Conservation (phyloP, 2,113 vertebrate genomes). For the Pachypanchax playfairii region DNA sequence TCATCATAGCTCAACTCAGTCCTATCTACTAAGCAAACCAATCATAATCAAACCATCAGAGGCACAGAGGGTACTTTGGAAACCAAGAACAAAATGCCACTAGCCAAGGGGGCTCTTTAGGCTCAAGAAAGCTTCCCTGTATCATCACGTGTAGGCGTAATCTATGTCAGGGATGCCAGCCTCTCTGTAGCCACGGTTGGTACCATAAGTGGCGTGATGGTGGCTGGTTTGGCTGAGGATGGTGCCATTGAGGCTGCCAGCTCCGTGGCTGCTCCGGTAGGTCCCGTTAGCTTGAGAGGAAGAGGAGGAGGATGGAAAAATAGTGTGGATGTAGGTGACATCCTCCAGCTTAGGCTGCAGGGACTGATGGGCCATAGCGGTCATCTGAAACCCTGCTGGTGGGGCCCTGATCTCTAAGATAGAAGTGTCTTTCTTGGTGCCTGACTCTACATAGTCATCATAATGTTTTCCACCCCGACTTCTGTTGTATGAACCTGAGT, state of each 20-base stretch:
- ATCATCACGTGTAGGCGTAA: constrained; percentile 90
- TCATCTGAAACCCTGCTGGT: constrained; percentile 87
- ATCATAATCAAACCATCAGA: constrained; percentile 79
- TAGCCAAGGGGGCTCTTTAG: constrained; percentile 55
- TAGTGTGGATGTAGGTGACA: constrained; percentile 91
- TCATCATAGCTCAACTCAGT: constrained; percentile 61
- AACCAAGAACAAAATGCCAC: constrained; percentile 76
- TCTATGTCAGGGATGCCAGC: constrained; percentile 90
- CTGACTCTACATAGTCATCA: constrained; percentile 90
- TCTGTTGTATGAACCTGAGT: constrained; percentile 80
- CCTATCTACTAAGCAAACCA: constrained; percentile 73
- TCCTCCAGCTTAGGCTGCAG: constrained; percentile 86
- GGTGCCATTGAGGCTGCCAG: constrained; percentile 82
- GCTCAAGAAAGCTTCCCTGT: constrained; percentile 47
- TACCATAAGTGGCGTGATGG: constrained; percentile 83
- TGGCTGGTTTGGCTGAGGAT: constrained; percentile 76
- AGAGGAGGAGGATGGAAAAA: constrained; percentile 91
- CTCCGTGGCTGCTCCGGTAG: constrained; percentile 83
- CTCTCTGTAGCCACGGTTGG: constrained; percentile 90
- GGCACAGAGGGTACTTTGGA: constrained; percentile 86
- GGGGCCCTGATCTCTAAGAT: constrained; percentile 91
- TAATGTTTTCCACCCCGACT: constrained; percentile 82
- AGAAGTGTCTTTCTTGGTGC: constrained; percentile 94
- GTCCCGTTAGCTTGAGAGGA: constrained; percentile 88
- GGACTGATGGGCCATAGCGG: constrained; percentile 86